Evolutionary conservation across 2,888 invertebrate species (phyloP).

Genomic region (Drosophila dives): DNA sequence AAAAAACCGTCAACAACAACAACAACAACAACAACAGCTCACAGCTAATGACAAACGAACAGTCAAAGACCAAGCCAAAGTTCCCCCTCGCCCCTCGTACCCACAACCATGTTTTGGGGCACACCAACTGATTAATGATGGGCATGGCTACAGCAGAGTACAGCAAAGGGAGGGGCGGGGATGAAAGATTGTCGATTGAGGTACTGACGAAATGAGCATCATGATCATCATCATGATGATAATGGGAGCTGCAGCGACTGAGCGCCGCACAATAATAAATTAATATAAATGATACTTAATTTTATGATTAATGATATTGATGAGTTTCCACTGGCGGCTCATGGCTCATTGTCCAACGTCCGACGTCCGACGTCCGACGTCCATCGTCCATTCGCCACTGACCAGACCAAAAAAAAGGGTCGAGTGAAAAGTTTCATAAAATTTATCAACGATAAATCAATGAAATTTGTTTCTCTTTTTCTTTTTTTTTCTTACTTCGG

Average conservation of each 20-base stretch:
- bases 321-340: conserved; percentile 72
- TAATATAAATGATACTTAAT: conserved; percentile 83
- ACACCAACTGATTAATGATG: conserved; percentile 79
- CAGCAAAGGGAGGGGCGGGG: too few relatives aligned
- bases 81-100: background rate
- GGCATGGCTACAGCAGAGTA: conserved; percentile 37
- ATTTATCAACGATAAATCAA: conserved; percentile 80
- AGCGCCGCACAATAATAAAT: conserved; percentile 78
- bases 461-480: conserved; percentile 28
- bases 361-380: background rate
- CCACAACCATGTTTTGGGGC: conserved; percentile 7
- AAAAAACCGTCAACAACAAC: conserved; percentile 28
- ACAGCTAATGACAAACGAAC: conserved; percentile 75
- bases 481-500: background rate
- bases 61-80: conserved; percentile 42
- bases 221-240: conserved; percentile 78
- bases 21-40: conserved; percentile 17
- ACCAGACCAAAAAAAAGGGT: conserved; percentile 46
- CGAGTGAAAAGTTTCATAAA: conserved; percentile 61
- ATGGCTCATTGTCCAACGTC: conserved; percentile 4
- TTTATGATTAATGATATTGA: conserved; percentile 82
- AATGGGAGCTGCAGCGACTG: conserved; percentile 47
- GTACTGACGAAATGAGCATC: conserved; percentile 77
- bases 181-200: conserved; percentile 23
- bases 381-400: conserved; percentile 6